phyloP scores from a whole-genome alignment of 2,797 vertebrate genomes.

The Florisuga fusca region DNA sequence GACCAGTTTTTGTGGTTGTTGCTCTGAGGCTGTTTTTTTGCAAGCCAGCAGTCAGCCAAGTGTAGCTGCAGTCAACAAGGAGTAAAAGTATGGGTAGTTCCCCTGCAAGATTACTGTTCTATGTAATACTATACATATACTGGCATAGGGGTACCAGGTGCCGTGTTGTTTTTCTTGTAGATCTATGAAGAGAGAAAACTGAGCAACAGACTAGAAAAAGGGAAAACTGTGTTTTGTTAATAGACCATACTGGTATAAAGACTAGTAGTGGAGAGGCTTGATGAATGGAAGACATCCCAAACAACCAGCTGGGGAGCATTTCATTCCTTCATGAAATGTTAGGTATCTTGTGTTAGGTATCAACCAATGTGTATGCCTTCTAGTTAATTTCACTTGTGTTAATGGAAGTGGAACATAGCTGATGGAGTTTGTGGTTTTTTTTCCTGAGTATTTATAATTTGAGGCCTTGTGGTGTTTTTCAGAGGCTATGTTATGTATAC shows the following conservation, averaged over 20 bases:
- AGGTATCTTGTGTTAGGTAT: neutral
- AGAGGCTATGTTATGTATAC: neutral
- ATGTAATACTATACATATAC: fast-evolving
- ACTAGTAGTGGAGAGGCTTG: neutral
- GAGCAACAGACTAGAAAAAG: neutral
- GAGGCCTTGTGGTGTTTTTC: neutral
- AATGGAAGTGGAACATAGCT: neutral
- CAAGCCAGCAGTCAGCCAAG: constrained; percentile 12
- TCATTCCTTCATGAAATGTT: neutral
- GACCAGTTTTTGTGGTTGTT: neutral
- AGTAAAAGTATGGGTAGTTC: no score
- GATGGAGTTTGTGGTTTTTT: neutral
- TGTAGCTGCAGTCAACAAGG: neutral
- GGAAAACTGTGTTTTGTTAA: neutral
- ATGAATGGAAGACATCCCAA: fast-evolving
- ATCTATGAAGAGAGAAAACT: neutral
- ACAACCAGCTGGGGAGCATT: neutral
- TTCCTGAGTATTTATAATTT: neutral
- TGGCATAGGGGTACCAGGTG: neutral
- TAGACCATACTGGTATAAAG: fast-evolving
- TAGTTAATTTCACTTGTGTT: neutral
- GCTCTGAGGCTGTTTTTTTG: neutral
- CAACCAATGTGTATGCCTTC: neutral
- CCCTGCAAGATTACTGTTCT: neutral
- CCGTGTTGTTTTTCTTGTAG: fast-evolving